Base-by-base conservation (phyloP, 1,140 invertebrate genomes). In the Lycorma delicatula region DNA sequence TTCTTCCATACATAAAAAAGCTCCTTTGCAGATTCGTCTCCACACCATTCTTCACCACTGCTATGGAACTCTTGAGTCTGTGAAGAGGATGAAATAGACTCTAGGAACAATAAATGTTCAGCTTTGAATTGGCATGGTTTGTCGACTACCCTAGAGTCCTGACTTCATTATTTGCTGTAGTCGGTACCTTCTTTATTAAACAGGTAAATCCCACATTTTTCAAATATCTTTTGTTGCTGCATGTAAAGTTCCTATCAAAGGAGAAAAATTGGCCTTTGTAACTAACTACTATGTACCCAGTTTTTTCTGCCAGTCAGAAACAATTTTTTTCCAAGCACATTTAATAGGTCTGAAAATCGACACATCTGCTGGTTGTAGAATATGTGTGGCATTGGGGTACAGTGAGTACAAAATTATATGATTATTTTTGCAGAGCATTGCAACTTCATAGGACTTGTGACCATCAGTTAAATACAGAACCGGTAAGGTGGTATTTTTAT, bases 361-460 rank as follows among this genome's bases (percentile, higher is more conserved):
- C 11, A 72, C 68, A 49, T 74, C 71, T n/a, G 68, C 57, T 23
- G 70, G 70, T 50, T 72, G 70, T 23, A 69, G 49, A 31, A 72
- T 68, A 36, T 66, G 64, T 1, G 68, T 72, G 4, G 66, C 62
- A 60, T 74, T 73, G 0, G 68, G 67, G 59, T 70, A 70, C 7
- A 71, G 54, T 1, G 66, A 59, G 34, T 72, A 64, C 6, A 72
- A 59, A 54, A 67, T 56, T 34, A 72, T 71, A 7, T 58, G 2
- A 58, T 70, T 56, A 22, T 66, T 49, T 13, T 46, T 23, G 63
- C 71, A 72, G 5, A 72, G 61, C 36, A 68, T 23, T 25, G 52
- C 51, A 7, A 63, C 28, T 44, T 53, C 47, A 29, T 65, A 46
- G 20, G 67, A 71, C 57, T 48, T 59, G 60, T 71, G 68, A 7